Evolutionary conservation across 1,140 invertebrate genomes (phyloP), one percentile per base, ranked within the genome.

Genomic region (Cydia pomonella): DNA sequence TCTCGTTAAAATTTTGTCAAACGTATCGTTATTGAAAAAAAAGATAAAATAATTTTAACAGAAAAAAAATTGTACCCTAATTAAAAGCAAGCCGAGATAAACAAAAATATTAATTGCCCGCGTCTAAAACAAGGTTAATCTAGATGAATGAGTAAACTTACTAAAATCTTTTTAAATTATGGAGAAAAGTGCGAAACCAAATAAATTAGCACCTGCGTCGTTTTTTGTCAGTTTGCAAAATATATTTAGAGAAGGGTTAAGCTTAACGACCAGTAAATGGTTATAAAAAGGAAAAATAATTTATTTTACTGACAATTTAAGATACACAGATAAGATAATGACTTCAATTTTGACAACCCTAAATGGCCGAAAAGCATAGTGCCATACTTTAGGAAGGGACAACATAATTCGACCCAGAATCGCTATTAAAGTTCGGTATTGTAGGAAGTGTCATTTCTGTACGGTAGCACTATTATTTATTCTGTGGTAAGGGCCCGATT

Each of bases 121-220:
- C 25, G 63, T n/a, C 63, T 66, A 66, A 66, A 66, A 33, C 23
- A 66, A 38, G 33, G 27, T 21, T 69, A 69, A 38, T 69, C 64
- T 38, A 69, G 64, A 69, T 69, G 21, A 69, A 69, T 69, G 33
- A 33, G 27, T 69, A 38, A 69, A 69, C 64, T 69, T 69, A 69
- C 16, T n/a, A 10, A 69, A 69, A 69, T 69, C 33, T 41, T 69
- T 25, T 69, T 41, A 41, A 69, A 41, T 69, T 69, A 69, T 33
- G 64, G n/a, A 69, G 64, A 69, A 69, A 38, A 41, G 16, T 69
- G 29, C 33, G 33, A 21, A 13, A 21, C 64, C 41, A 38, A 69
- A 16, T 18, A n/a, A 69, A 23, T 69, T 69, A 69, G 64, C 41
- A 33, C 64, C 64, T 69, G 27, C 29, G 29, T 18, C n/a, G n/a